These are phyloP conservation scores for Gyrodactylus bullatarudis DNA, from an alignment of 1,140 invertebrate species.

Conservation along the genomic window DNA sequence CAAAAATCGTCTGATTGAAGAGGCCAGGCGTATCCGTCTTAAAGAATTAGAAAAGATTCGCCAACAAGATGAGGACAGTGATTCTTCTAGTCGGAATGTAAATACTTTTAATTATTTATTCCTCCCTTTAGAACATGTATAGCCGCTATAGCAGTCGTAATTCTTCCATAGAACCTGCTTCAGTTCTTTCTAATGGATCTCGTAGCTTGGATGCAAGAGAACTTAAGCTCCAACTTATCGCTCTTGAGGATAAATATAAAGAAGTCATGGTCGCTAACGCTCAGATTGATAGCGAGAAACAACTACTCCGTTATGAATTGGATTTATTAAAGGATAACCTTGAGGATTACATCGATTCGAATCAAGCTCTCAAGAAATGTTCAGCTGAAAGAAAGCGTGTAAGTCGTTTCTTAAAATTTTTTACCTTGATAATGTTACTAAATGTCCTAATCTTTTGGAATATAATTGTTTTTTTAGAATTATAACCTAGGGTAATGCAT, in stretches of 20 bases:
- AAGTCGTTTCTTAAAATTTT: not conserved
- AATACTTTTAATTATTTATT: not conserved
- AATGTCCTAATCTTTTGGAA: too few species aligned
- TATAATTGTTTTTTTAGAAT: too few species aligned
- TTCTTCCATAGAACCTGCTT: not conserved
- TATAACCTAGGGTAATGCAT: too few species aligned
- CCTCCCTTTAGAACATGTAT: not conserved
- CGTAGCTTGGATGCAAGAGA: not conserved
- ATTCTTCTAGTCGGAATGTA: not conserved
- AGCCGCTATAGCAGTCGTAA: not conserved
- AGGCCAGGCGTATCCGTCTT: not conserved
- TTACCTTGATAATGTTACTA: not conserved
- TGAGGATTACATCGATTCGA: not conserved
- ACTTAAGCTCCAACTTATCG: not conserved
- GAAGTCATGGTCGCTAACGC: not conserved
- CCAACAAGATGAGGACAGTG: not conserved
- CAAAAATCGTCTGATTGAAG: not conserved
- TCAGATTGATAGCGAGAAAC: not conserved
- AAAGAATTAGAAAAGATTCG: not conserved
- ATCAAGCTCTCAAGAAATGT: not conserved
- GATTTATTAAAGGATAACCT: not conserved
- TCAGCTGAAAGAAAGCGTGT: not conserved
- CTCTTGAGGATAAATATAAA: not conserved
- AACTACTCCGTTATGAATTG: not conserved
- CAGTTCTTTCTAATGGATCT: not conserved